A percentile compares a stretch with the other conserved stretches of the same genome.
Evolutionary conservation across 1,140 invertebrate species (phyloP).

Genomic region (Plodia interpunctella): DNA sequence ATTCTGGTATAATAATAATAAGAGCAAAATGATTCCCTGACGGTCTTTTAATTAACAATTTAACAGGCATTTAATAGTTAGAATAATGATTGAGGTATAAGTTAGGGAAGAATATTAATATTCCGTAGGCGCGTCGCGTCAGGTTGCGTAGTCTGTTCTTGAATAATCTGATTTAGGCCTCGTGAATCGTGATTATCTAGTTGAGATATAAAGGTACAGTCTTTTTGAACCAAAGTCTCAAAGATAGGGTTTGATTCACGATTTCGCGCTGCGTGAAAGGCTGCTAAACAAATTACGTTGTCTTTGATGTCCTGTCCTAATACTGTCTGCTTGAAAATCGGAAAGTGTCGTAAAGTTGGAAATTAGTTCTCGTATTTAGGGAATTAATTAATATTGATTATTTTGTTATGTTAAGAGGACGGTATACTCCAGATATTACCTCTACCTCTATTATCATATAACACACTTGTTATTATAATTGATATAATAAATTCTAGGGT

Average conservation of each 20-base stretch:
- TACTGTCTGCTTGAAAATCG: not conserved
- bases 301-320: not conserved
- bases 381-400: too few relatives aligned
- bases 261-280: not conserved
- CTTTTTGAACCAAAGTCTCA: conserved; percentile 15
- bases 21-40: conserved; percentile 32
- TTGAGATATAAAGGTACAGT: conserved; percentile 24
- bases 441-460: too few relatives aligned
- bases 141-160: conserved; percentile 21
- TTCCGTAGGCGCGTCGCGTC: conserved; percentile 24
- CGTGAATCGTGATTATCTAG: conserved; percentile 23
- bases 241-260: not conserved
- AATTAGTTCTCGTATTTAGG: too few relatives aligned
- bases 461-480: too few relatives aligned
- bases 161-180: conserved; percentile 40
- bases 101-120: conserved; percentile 33
- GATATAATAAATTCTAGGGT: too few relatives aligned
- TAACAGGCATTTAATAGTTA: conserved; percentile 32
- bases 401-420: too few relatives aligned
- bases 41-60: conserved; percentile 24
- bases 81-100: conserved; percentile 34
- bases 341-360: too few relatives aligned
- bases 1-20: conserved; percentile 50
- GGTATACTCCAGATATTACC: too few relatives aligned
- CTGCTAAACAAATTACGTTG: not conserved